Evolutionary conservation across 2,797 vertebrate genomes (phyloP), one percentile per base, ranked within the genome.

Genomic region (Labeo calbasu): DNA sequence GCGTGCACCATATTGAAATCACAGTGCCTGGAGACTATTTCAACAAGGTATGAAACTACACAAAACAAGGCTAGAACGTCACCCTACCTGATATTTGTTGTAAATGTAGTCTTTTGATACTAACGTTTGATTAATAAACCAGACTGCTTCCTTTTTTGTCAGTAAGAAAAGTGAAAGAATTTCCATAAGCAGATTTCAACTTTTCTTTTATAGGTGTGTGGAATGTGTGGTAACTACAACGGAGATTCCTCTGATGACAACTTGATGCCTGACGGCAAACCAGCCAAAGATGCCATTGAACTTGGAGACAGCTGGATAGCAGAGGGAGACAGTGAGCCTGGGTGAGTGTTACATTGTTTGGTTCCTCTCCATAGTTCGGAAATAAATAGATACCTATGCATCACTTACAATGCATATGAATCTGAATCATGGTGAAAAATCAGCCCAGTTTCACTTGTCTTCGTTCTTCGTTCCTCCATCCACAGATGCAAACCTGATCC

Each of bases 191-290:
- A 36, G 32, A 36, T 36, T 36, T 81, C 5, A 14, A 46, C n/a
- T 40, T 5, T 82, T 2, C 9, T 13, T 69, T 48, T 85, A 17
- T 78, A 97, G 96, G 90, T 96, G 51, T 97, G 96, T 0, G 96
- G 96, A 9, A 93, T 96, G 92, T 97, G 96, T 0, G 96, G 96
- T 0, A 97, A 96, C 90, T 97, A 95, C 91, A 97, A 97, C 5
- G 85, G 89, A 0, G 84, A 95, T 80, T 51, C 86, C 2, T 86
- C 88, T 0, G 96, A 97, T 7, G 96, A 97, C 36, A 90, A 95
- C 79, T 87, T 95, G 86, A 97, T 94, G 94, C 93, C 96, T 19
- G 84, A 92, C 15, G 94, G 94, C 0, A 88, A 90, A 4, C 92
- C 94, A 32, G 95, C 96, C 5, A 88, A 92, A 61, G 92, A 95